Evolutionary conservation across 2,797 vertebrate species (phyloP).

Genomic region (Dermochelys coriacea): DNA sequence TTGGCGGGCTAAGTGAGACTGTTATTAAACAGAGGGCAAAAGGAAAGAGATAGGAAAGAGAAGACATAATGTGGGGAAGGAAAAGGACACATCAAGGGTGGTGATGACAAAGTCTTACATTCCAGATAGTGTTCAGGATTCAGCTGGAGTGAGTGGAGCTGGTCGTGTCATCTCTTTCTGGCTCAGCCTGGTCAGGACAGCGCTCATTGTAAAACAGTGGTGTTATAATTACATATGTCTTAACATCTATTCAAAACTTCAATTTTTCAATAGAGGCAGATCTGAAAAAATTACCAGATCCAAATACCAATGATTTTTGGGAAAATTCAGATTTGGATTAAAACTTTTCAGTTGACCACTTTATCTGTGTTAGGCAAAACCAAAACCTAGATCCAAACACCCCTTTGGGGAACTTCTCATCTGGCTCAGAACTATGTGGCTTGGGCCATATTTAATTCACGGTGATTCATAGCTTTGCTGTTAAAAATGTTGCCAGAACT

Average conservation of each 20-base stretch:
- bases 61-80: neutral
- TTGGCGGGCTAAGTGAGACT: neutral
- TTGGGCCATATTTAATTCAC: neutral
- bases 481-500: constrained; percentile 22
- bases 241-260: neutral
- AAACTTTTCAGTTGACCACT: neutral
- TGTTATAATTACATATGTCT: neutral
- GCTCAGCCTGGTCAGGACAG: neutral
- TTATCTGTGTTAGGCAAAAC: neutral
- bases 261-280: neutral
- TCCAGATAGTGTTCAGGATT: neutral
- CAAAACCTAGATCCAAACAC: neutral
- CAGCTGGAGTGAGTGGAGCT: neutral
- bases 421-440: neutral
- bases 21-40: neutral
- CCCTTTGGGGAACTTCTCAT: neutral
- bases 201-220: neutral
- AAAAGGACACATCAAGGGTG: neutral
- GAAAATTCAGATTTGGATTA: neutral
- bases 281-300: neutral
- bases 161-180: neutral
- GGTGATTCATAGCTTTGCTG: constrained; percentile 10
- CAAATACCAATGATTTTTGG: neutral
- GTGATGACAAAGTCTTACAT: neutral
- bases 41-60: neutral